Percentiles rank a stretch among this genome's conserved stretches.
Conservation (phyloP, 2,888 invertebrate species). For the Chloroclysta siterata region DNA sequence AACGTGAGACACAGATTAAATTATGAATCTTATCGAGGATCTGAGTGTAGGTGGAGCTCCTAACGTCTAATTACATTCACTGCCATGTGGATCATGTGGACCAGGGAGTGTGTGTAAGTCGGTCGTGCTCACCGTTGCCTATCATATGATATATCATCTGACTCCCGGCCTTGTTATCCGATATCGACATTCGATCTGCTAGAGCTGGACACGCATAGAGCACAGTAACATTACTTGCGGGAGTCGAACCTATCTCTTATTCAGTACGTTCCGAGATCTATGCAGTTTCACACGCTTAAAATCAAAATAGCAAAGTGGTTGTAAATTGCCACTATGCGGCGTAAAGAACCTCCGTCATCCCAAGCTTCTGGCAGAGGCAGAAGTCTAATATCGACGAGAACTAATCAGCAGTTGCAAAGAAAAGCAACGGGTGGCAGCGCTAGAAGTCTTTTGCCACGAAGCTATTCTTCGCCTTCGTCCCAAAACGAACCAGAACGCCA, state of each 20-base stretch:
- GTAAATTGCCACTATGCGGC: conserved; percentile 59
- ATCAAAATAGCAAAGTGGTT: conserved; percentile 32
- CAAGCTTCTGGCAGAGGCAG: conserved; percentile 61
- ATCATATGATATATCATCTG: conserved; percentile 79
- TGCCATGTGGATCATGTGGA: conserved; percentile 48
- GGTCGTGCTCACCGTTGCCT: conserved; percentile 75
- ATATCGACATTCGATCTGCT: conserved; percentile 73
- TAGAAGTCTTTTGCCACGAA: conserved; percentile 70
- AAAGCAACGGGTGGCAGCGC: conserved; percentile 58
- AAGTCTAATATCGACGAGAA: conserved; percentile 72
- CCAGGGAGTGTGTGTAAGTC: conserved; percentile 56
- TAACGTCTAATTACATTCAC: conserved; percentile 52
- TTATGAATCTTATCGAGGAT: conserved; percentile 58
- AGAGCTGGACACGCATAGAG: conserved; percentile 68
- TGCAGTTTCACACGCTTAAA: conserved; percentile 60
- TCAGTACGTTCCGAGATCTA: conserved; percentile 63
- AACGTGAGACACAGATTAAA: conserved; percentile 55
- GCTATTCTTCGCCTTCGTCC: conserved; percentile 72
- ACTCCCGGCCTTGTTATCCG: conserved; percentile 72
- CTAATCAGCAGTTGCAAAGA: conserved; percentile 70
- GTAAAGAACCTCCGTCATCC: conserved; percentile 63
- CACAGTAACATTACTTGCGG: conserved; percentile 66
- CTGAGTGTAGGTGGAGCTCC: conserved; percentile 53
- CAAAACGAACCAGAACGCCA: conserved; percentile 59
- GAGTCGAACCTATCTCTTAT: conserved; percentile 52